Evolutionary conservation across 2,797 vertebrate species (phyloP), one percentile per base, ranked within the genome.

Genomic region (Okamejei kenojei): DNA sequence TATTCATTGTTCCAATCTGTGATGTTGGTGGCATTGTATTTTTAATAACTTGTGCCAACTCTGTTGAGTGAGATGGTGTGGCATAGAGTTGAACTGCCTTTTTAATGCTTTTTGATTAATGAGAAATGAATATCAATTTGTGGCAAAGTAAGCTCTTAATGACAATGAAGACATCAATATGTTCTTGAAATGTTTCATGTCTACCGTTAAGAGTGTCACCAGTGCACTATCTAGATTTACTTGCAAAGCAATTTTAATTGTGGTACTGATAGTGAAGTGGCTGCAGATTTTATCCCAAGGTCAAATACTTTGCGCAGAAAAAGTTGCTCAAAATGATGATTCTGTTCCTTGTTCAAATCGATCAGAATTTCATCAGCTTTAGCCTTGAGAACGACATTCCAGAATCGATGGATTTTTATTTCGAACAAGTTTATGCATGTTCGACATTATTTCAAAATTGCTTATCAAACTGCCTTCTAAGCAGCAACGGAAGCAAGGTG

Each of bases 81-180:
- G 29, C 54, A 15, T 26, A 86, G 54, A 63, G 10, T n/a, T 13
- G 82, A 26, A 15, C 81, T n/a, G 58, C 29, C 26, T 84, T 61
- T 29, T n/a, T 45, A 61, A 15, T 86, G 11, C 21, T 11, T 86
- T 45, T 86, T 86, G 54, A 86, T 63, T 26, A 63, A 63, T n/a
- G 61, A 29, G 58, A 63, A 84, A 86, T 86, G 26, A 86, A 84
- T 84, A 11, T 45, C 61, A 26, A 23, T 84, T 84, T n/a, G 81
- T 17, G 61, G 54, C 11, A n/a, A 86, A 54, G 29, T 63, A 17
- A 10, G 10, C 13, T n/a, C 29, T 54, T 86, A 23, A 54, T 86
- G 82, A n/a, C 82, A 63, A 86, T n/a, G 13, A 63, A 86, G 54
- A 17, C 58, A 86, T 63, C 82, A 86, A 86, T 86, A 63, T 63